phyloP scores from a whole-genome alignment of 1,140 invertebrate genomes.

The Apis cerana region DNA sequence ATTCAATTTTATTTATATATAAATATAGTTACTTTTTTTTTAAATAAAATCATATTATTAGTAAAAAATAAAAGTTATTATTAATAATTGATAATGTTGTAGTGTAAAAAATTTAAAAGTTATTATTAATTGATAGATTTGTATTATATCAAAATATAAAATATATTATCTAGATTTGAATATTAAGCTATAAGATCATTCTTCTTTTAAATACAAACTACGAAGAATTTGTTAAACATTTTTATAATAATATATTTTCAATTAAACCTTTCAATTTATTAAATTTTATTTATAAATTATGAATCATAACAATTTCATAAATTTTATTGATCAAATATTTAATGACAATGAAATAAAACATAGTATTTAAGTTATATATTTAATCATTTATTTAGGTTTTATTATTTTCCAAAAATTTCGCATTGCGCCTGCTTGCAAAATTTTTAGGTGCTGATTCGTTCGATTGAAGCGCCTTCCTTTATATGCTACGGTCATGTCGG shows the following conservation, averaged over 20 bases:
- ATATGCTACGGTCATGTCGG: not conserved
- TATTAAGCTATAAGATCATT: not conserved
- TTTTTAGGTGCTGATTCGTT: not conserved
- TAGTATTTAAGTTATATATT: not conserved
- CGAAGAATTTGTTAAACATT: too few species aligned
- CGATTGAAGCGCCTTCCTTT: not conserved
- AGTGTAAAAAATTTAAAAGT: too few species aligned
- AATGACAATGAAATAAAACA: too few species aligned
- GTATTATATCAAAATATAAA: not conserved
- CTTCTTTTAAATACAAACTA: too few species aligned
- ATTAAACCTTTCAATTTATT: too few species aligned
- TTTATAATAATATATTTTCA: too few species aligned
- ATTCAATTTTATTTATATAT: not conserved
- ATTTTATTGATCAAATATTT: too few species aligned
- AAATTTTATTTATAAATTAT: too few species aligned
- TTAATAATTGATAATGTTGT: too few species aligned
- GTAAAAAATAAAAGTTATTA: too few species aligned
- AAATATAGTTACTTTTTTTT: not conserved
- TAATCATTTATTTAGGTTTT: not conserved
- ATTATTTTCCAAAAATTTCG: not conserved
- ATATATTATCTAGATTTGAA: not conserved
- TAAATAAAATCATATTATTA: not conserved
- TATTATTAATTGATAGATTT: not conserved
- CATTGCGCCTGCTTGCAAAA: conserved; percentile 4
- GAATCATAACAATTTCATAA: too few species aligned